Base-by-base conservation (phyloP, 2,888 invertebrate species). In the Shargacucullia verbasci region DNA sequence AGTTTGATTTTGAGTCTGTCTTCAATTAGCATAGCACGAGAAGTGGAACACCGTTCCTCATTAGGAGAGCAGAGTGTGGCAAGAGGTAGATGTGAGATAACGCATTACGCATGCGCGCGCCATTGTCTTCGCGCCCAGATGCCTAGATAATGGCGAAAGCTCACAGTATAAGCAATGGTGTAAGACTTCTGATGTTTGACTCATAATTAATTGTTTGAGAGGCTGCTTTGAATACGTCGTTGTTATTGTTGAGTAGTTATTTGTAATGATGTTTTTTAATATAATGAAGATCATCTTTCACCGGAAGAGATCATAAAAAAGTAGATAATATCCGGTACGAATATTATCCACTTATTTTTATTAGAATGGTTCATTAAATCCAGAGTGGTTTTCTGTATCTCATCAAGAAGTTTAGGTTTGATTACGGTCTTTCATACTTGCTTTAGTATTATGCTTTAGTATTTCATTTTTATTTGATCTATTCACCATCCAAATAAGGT, bases 101-200 rank as follows among this genome's bases (percentile, higher is more conserved):
- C 89, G 87, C 88, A 90, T 90, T 92, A 92, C 93, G 93, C 92
- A 92, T 92, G 90, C 91, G 90, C 88, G 78, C 64, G 64, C 89
- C 84, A 94, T 94, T 94, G 93, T 94, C 89, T 91, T 87, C 84
- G 87, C 86, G 80, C 85, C 71, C 81, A 82, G 83, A 83, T 82
- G 79, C 82, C 80, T 80, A 83, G 84, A 83, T 83, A 79, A 90
- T 88, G 73, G 82, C 85, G 88, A 89, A 87, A 88, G 89, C 87
- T 84, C 79, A 63, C 62, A 73, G 78, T 73, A 78, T 81, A 77
- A 80, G 82, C 53, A 73, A 61, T 85, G 83, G 81, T 83, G 81
- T 80, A 81, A 84, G 84, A 86, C 79, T 82, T 85, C 73, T 79
- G 82, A 78, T 79, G 75, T 80, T 76, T 84, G 39, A 52, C 50